phyloP scores from a whole-genome alignment of 2,888 invertebrate genomes.

The Aphrophora alni region DNA sequence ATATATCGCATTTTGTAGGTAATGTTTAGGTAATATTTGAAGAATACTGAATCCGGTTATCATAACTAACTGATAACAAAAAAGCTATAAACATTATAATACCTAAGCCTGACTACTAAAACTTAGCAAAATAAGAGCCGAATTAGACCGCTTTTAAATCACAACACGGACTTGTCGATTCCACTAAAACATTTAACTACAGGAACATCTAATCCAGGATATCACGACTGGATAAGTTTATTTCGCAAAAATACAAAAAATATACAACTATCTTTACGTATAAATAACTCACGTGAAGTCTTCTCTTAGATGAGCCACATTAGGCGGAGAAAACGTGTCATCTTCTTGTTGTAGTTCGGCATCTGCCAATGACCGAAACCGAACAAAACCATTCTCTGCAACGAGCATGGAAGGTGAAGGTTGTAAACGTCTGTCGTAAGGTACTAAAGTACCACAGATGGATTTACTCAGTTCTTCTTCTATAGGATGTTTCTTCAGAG shows the following conservation, averaged over 20 bases:
- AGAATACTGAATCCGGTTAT: conserved; percentile 9
- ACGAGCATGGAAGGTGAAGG: conserved; percentile 74
- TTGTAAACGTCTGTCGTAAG: conserved; percentile 47
- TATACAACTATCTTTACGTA: conserved; percentile 27
- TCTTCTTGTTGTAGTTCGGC: conserved; percentile 52
- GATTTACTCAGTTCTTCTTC: conserved; percentile 62
- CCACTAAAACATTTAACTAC: conserved; percentile 47
- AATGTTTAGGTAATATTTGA: not conserved
- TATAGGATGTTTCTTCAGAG: conserved; percentile 59
- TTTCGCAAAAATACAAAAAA: conserved; percentile 38
- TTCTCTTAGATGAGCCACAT: conserved; percentile 47
- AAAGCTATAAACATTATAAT: not conserved
- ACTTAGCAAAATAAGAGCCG: conserved; percentile 9
- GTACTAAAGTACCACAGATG: conserved; percentile 37
- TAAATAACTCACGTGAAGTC: conserved; percentile 47
- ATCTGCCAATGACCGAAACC: conserved; percentile 75
- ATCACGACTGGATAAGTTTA: conserved; percentile 36
- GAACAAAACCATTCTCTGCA: conserved; percentile 88
- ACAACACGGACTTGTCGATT: conserved; percentile 35
- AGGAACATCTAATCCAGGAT: conserved; percentile 48
- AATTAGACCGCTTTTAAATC: conserved; percentile 9
- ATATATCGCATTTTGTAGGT: conserved; percentile 6
- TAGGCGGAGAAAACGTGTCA: conserved; percentile 47
- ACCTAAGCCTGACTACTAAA: conserved; percentile 6
- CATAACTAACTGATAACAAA: not conserved